Evolutionary conservation across 2,113 vertebrate species (phyloP).

Genomic region (human (Homo sapiens)): DNA sequence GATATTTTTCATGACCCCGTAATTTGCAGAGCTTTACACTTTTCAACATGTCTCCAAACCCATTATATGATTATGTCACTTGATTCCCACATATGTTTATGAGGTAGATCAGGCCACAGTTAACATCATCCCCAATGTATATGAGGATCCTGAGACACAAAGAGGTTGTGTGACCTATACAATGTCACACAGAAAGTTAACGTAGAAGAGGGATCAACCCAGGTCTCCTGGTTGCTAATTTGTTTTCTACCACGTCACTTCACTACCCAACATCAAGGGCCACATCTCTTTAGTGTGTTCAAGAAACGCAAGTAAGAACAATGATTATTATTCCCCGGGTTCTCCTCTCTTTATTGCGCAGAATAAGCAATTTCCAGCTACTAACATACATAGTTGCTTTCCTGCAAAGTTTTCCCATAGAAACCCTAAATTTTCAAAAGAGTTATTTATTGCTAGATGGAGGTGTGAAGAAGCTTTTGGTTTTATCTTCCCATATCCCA

Average conservation of each 20-base stretch:
- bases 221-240: background rate
- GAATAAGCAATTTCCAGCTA: slow-evolving; percentile 11
- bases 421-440: slow-evolving; percentile 38
- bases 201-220: background rate
- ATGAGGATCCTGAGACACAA: background rate
- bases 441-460: background rate
- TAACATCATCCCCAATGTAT: background rate
- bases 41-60: background rate
- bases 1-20: background rate
- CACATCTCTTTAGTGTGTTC: background rate
- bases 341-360: background rate
- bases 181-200: background rate
- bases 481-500: slow-evolving; percentile 51
- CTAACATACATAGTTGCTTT: background rate
- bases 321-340: background rate
- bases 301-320: background rate
- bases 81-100: background rate
- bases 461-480: slow-evolving; percentile 13
- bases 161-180: background rate
- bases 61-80: background rate
- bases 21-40: background rate
- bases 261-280: background rate
- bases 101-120: background rate
- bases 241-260: background rate
- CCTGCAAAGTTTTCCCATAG: background rate